Evolutionary conservation across 1,140 invertebrate species (phyloP).

Genomic region (Cotesia glomerata): DNA sequence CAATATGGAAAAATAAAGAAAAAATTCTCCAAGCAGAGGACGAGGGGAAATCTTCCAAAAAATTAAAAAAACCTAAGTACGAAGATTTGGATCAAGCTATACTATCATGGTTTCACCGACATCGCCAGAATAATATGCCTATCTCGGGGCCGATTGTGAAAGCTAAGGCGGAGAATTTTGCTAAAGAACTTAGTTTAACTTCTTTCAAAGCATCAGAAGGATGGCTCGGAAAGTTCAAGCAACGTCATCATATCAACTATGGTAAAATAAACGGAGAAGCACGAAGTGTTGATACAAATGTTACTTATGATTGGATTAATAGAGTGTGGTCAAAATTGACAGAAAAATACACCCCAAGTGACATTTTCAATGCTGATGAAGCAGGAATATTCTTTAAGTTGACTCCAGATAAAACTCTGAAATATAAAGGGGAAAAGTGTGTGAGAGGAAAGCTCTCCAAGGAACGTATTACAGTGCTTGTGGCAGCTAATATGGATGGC

Average conservation of each 20-base stretch:
- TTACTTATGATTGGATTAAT: slow-evolving; percentile 12
- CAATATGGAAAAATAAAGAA: too few species aligned
- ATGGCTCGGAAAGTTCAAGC: slow-evolving; percentile 28
- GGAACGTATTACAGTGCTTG: too few species aligned
- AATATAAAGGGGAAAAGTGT: too few species aligned
- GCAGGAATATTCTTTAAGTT: slow-evolving; percentile 17
- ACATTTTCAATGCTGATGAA: slow-evolving; percentile 31
- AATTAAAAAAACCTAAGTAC: too few species aligned
- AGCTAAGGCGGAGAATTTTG: slow-evolving; percentile 34
- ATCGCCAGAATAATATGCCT: slow-evolving; percentile 20
- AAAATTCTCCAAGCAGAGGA: too few species aligned
- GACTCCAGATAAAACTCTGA: slow-evolving; percentile 25
- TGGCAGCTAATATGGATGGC: too few species aligned
- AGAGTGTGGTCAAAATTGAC: slow-evolving; percentile 9
- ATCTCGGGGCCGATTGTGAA: slow-evolving; percentile 30
- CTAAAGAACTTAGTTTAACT: slow-evolving; percentile 13
- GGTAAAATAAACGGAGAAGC: background rate
- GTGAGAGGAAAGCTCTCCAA: too few species aligned
- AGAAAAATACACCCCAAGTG: slow-evolving; percentile 14
- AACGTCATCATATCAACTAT: background rate
- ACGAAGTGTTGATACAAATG: background rate
- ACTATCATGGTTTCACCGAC: slow-evolving; percentile 32
- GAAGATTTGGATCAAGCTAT: too few species aligned
- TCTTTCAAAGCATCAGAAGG: slow-evolving; percentile 37
- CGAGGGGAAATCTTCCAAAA: too few species aligned